Evolutionary conservation across 37 sponge, comb jelly and placozoan species (phyloP).

Genomic region (Ephydatia muelleri): DNA sequence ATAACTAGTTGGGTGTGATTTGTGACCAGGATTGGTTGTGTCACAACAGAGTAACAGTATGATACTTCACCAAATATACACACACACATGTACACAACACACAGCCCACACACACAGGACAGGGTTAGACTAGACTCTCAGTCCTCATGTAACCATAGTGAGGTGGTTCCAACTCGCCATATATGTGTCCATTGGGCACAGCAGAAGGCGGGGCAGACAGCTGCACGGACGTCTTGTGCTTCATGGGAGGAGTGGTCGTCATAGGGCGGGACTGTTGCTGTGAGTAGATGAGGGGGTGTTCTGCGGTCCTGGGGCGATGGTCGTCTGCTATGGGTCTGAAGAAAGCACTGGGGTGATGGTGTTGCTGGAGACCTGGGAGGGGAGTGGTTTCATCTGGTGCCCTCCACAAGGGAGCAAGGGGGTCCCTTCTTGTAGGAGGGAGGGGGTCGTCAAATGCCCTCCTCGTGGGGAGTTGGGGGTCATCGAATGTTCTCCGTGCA

Average conservation of each 20-base stretch:
- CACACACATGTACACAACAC: background rate
- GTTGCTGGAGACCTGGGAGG: background rate
- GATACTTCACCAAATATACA: background rate
- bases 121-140: background rate
- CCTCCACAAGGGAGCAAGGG: background rate
- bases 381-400: background rate
- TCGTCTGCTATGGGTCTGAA: background rate
- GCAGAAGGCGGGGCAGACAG: background rate
- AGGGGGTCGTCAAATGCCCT: background rate
- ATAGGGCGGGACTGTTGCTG: background rate
- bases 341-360: background rate
- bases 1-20: background rate
- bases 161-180: background rate
- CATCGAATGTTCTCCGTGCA: too few species aligned
- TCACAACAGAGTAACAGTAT: background rate
- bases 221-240: background rate
- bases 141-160: background rate
- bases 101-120: background rate
- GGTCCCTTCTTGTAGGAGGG: background rate
- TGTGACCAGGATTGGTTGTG: background rate
- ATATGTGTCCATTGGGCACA: background rate
- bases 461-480: background rate
- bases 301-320: background rate
- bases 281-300: background rate
- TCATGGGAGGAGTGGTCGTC: background rate